Evolutionary conservation across 2,888 invertebrate species (phyloP), one percentile per base, ranked within the genome.

Genomic region (Yponomeuta sedellus): DNA sequence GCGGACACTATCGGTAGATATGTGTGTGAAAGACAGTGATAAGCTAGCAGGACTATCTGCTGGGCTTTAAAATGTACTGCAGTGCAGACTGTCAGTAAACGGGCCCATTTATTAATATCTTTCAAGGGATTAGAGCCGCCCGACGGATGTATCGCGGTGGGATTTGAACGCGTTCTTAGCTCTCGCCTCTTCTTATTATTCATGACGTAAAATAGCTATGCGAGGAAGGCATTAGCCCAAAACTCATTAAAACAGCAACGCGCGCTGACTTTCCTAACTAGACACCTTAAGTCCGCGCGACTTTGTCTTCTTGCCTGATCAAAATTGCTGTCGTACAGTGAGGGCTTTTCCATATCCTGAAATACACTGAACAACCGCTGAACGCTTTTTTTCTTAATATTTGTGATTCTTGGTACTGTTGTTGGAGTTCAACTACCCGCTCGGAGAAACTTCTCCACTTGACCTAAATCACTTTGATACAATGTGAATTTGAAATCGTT

Each of bases 181-280:
- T 10, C 19, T 28, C 8, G 44, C 64, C 52, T 10, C 22, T 64
- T 52, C 22, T 64, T 68, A 67, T 66, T 66, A 88, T 90, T 89
- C 89, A 90, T 88, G 88, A 86, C 88, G 87, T 87, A 88, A 89
- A 90, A 89, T 88, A 87, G 83, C 83, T 81, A 79, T 74, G 82
- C 83, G 81, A 82, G 83, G 85, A 83, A 86, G 85, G 87, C 83
- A 87, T 88, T 89, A 88, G 85, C 83, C 83, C 88, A 86, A 89
- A 90, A 90, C 89, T 90, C 89, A 91, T 90, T 91, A 90, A 89
- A 89, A 88, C 83, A 74, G 80, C 83, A 86, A 88, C 88, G 88
- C 86, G 87, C 81, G 77, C 83, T 85, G 89, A 88, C 87, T 90
- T 88, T 88, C 86, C 88, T 89, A 89, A 89, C 84, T 86, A 87